Conservation (phyloP, 2,113 vertebrate species). For the Seriola quinqueradiata region DNA sequence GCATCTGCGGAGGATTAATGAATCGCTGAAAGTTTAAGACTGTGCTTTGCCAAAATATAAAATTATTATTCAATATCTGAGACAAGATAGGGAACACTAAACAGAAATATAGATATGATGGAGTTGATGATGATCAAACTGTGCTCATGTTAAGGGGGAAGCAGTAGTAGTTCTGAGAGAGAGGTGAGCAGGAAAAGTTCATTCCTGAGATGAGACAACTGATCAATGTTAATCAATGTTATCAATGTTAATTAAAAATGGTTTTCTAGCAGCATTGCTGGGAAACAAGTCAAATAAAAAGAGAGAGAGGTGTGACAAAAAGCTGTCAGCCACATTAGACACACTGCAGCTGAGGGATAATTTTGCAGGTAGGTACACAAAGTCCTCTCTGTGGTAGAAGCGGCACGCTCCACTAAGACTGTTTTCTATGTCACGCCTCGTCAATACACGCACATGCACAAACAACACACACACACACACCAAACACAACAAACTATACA, state of each 20-base stretch:
- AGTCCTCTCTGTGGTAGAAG: conserved; percentile 1
- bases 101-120: not conserved
- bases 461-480: not conserved
- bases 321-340: conserved; percentile 12
- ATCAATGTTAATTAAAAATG: no score
- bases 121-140: not conserved
- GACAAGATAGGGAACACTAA: not conserved
- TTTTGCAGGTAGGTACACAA: conserved; percentile 5
- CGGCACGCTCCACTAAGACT: not conserved
- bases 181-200: not conserved
- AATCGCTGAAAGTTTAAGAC: not conserved
- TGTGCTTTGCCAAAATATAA: not conserved
- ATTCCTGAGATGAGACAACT: no score
- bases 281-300: conserved; percentile 1
- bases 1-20: conserved; percentile 14
- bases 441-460: not conserved
- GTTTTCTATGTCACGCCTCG: not conserved
- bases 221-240: no score
- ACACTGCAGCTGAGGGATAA: conserved; percentile 16
- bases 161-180: not conserved
- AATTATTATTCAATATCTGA: not conserved
- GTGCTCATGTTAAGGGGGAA: not conserved
- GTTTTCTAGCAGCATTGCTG: not conserved
- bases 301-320: not conserved
- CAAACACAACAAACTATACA: not conserved